Evolutionary conservation across 2,888 invertebrate genomes (phyloP), one percentile per base, ranked within the genome.

Genomic region (Elysia crispata): DNA sequence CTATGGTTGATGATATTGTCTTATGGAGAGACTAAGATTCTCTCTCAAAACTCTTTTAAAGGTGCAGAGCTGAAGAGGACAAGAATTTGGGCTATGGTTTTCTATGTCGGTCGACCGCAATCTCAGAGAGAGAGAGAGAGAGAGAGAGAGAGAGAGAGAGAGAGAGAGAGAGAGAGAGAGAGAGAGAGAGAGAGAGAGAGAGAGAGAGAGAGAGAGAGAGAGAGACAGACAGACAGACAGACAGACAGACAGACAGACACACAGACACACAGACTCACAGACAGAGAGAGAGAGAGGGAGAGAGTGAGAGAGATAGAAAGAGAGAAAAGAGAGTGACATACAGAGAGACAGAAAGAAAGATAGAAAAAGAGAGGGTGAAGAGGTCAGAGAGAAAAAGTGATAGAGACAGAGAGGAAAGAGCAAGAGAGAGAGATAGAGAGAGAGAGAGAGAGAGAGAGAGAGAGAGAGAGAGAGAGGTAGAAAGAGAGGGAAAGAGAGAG

Each of bases 381-480:
- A 5, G 18, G 66, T 6, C 1, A 66, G 66, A 28, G 23, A 66
- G 23, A 66, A 25, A 66, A 5, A 66, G 30, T 8, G 1, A 28
- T 5, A 66, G 1, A 15, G 13, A 66, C 18, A 66, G 66, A 66
- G 13, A 64, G 64, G n/a, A n/a, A n/a, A 64, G 13, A 54, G 54
- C 13, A 15, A 54, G 54, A 54, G 13, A 54, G 13, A 54, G 13
- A 54, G 54, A 54, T 54, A 54, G 54, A 54, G 13, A 54, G 54
- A 54, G 13, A 54, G 31, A 70, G 70, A 70, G 30, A 70, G 30
- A 33, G 70, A 70, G 70, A 70, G 33, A 70, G 70, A 70, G 31
- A 70, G 70, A 70, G 70, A 70, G 70, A 70, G 70, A 70, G 70
- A 70, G 70, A 70, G 70, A 70, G 70, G 23, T 33, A 41, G 72